phyloP scores from a whole-genome alignment of 2,888 invertebrate species.

The Napeogenes inachia region DNA sequence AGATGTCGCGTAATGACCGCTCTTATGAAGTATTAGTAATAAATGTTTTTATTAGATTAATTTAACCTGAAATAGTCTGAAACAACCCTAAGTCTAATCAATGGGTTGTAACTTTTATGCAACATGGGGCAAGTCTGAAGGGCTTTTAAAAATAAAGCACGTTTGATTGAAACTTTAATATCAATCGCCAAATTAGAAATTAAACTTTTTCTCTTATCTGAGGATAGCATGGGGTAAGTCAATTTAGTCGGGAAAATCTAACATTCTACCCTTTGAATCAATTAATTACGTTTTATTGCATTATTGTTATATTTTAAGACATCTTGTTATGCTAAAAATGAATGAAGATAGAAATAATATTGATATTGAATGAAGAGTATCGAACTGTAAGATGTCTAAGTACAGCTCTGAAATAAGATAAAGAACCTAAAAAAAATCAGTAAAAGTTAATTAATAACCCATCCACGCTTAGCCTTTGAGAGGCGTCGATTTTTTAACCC shows the following conservation, averaged over 20 bases:
- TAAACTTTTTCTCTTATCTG: slow-evolving; percentile 35
- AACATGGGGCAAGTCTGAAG: no score
- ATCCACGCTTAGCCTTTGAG: slow-evolving; percentile 55
- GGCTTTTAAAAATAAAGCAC: no score
- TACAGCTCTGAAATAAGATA: background rate
- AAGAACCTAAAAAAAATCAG: slow-evolving; percentile 41
- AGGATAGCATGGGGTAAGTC: slow-evolving; percentile 55
- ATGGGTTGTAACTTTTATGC: no score
- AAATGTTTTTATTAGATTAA: slow-evolving; percentile 1
- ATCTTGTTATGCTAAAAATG: no score
- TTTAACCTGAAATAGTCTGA: no score
- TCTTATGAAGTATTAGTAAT: slow-evolving; percentile 1
- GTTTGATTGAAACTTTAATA: slow-evolving; percentile 16
- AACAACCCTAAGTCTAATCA: no score
- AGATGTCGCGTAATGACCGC: slow-evolving; percentile 20
- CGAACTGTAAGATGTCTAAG: slow-evolving; percentile 2
- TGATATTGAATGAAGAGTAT: no score
- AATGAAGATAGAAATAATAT: no score
- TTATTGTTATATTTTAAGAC: slow-evolving; percentile 43
- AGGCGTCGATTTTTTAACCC: slow-evolving; percentile 48
- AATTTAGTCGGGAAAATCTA: slow-evolving; percentile 68
- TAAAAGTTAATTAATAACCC: slow-evolving; percentile 68
- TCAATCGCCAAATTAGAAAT: slow-evolving; percentile 28
- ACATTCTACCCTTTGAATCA: slow-evolving; percentile 68
- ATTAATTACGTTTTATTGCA: slow-evolving; percentile 63